Conservation (phyloP, 2,113 vertebrate species). For the Poeciliopsis occidentalis region DNA sequence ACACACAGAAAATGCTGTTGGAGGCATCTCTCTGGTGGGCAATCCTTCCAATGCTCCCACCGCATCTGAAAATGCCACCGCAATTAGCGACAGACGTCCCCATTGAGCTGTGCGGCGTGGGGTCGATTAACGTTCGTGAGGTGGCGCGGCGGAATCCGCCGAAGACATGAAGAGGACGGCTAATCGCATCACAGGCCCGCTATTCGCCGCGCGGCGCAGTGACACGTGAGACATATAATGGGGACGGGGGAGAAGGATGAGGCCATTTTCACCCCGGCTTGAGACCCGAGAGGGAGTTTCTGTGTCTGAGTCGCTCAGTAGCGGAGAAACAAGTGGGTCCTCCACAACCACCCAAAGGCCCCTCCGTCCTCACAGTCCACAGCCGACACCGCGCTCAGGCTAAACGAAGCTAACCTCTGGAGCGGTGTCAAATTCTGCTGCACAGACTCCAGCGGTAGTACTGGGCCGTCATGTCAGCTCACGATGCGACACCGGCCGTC, state of each 20-base stretch:
- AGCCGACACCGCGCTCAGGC: not conserved
- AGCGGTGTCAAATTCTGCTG: constrained; percentile 48
- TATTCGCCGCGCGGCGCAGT: constrained; percentile 19
- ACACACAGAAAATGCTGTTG: not conserved
- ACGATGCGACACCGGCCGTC: constrained; percentile 22
- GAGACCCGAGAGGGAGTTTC: constrained; percentile 4
- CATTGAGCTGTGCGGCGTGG: constrained; percentile 41
- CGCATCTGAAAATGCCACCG: constrained; percentile 50
- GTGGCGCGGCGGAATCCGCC: constrained; percentile 24
- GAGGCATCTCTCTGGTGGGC: constrained; percentile 26
- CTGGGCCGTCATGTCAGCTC: constrained; percentile 28
- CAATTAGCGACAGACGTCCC: constrained; percentile 52
- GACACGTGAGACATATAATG: constrained; percentile 20
- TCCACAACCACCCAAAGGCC: constrained; percentile 6
- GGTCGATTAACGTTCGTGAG: constrained; percentile 51
- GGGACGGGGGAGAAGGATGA: not conserved
- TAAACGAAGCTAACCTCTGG: not conserved
- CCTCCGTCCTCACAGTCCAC: not conserved
- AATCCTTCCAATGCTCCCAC: constrained; percentile 32
- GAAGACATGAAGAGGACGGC: constrained; percentile 42
- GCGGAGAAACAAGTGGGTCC: not conserved
- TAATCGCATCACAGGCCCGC: constrained; percentile 56
- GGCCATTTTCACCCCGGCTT: constrained; percentile 16
- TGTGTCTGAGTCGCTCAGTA: constrained; percentile 6
- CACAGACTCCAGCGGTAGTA: constrained; percentile 31